Conservation (phyloP, 2,797 vertebrate genomes). For the Siniperca undulata region DNA sequence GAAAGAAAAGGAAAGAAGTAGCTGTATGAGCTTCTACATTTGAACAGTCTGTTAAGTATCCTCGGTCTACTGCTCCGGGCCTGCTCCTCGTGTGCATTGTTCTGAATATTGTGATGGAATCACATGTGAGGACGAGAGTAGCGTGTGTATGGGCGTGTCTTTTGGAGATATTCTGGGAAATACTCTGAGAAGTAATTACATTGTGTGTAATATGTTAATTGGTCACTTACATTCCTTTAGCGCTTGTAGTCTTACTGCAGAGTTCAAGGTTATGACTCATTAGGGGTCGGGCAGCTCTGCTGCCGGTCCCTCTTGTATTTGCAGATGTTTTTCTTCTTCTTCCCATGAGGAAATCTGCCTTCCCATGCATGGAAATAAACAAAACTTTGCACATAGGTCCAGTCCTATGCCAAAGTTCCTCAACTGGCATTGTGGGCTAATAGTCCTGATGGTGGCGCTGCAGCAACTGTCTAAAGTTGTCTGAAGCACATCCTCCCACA, state of each 20-base stretch:
- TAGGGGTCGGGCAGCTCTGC: too few species aligned
- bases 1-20: not conserved
- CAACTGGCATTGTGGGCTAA: too few species aligned
- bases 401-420: not conserved
- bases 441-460: not conserved
- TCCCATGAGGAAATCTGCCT: not conserved
- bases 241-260: conserved; percentile 11
- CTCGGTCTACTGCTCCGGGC: not conserved
- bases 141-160: conserved; percentile 21
- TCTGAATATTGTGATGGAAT: not conserved
- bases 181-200: conserved; percentile 47
- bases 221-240: conserved; percentile 29
- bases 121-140: conserved; percentile 15
- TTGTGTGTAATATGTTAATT: conserved; percentile 43
- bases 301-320: too few species aligned
- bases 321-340: not conserved
- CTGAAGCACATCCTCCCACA: too few species aligned
- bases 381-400: not conserved
- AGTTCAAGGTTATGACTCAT: conserved; percentile 22
- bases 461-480: too few species aligned
- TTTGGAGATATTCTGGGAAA: conserved; percentile 36
- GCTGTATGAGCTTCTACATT: not conserved
- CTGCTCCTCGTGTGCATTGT: not conserved
- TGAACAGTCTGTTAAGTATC: not conserved
- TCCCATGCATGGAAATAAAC: not conserved